A percentile compares a stretch with the other conserved stretches of the same genome.
Conservation (phyloP, 2,113 vertebrate genomes). For the Scartelaos histophorus region DNA sequence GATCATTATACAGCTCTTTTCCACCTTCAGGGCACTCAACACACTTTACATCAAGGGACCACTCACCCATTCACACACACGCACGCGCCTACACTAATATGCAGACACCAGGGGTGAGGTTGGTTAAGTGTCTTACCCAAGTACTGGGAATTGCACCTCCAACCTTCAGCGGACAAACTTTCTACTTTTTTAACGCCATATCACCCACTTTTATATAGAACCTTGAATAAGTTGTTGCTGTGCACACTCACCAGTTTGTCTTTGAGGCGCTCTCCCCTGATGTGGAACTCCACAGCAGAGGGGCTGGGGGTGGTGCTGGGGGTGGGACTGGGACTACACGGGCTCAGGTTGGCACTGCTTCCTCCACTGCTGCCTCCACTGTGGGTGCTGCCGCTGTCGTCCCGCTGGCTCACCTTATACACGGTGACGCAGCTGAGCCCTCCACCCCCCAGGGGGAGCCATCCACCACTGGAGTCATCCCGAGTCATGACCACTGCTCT, state of each 20-base stretch:
- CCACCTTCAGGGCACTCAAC: too few species aligned
- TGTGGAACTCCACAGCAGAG: conserved; percentile 84
- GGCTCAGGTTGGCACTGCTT: conserved; percentile 67
- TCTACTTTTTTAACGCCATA: too few species aligned
- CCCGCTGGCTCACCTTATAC: conserved; percentile 90
- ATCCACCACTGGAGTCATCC: conserved; percentile 99
- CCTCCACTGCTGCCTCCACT: conserved; percentile 66
- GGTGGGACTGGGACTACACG: conserved; percentile 61
- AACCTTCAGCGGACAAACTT: too few species aligned
- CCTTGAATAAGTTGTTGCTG: neutral
- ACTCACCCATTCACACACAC: too few species aligned
- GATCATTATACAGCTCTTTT: too few species aligned
- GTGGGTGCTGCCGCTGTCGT: conserved; percentile 85
- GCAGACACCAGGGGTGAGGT: too few species aligned
- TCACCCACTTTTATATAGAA: neutral
- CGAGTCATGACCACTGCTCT: conserved; percentile 99
- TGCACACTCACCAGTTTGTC: conserved; percentile 92
- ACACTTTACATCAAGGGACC: too few species aligned
- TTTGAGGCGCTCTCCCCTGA: conserved; percentile 97
- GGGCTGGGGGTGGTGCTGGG: conserved; percentile 64
- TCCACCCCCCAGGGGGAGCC: conserved; percentile 94
- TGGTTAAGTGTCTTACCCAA: too few species aligned
- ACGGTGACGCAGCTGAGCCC: conserved; percentile 97
- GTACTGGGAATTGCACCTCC: too few species aligned
- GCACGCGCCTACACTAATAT: too few species aligned